Base-by-base conservation (phyloP, 2,113 vertebrate genomes). In the Dicaeum eximium region DNA sequence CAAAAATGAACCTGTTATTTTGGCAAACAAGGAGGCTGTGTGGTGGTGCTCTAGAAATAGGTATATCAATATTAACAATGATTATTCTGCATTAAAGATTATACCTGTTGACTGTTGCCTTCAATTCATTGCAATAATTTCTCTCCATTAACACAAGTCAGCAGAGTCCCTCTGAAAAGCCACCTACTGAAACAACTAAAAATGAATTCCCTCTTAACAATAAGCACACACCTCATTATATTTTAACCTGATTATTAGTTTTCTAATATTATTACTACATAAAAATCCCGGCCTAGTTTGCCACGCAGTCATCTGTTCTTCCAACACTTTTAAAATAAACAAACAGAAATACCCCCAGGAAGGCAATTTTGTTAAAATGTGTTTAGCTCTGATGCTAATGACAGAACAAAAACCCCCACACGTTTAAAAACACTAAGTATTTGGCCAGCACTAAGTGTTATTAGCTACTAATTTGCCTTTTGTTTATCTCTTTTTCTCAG, bases 121-220 rank as follows among this genome's bases (percentile, higher is more conserved):
- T 96, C 95, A 96, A 42, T 90, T 97, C 89, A 75, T 66, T 89
- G 84, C 88, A 96, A 95, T 93, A 97, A 97, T 97, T 94, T 96
- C 71, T 93, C 61, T 57, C 78, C 51, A 95, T 96, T 95, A 97
- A 82, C 93, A 92, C 80, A 97, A 93, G 60, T n/a, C 83, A 95
- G 88, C 75, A 90, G 80, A 67, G 62, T 35, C 25, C 44, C 64
- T 25, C 15, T 28, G 50, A 53, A 83, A 70, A 73, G 25, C 5
- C 54, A 28, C 22, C 5, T 27, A 35, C 28, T 7, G 10, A 70
- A 86, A 56, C 25, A 42, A 66, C 20, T 58, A 42, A 58, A 69
- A 70, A 25, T 22, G 0, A 53, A 27, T 40, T 54, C 21, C 25
- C 65, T 28, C 60, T 70, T 64, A 79, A 71, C 27, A 51, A 60